Evolutionary conservation across 1,140 invertebrate species (phyloP), one percentile per base, ranked within the genome.

Genomic region (Lerema accius): DNA sequence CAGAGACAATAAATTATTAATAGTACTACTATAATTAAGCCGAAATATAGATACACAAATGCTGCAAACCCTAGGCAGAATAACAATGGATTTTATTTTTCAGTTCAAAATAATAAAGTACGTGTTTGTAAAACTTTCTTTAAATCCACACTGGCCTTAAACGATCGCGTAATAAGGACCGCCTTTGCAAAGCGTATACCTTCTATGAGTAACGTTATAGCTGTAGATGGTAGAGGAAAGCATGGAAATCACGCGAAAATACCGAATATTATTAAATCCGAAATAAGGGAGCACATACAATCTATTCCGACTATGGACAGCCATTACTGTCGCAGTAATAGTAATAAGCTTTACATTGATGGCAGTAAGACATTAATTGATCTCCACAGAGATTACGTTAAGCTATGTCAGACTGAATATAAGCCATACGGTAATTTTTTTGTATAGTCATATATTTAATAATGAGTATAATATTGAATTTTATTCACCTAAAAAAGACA

Each of bases 281-380:
- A 13, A 10, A 64, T 48, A 9, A 46, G 37, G 26, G 43, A 65
- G 10, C 61, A 65, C 51, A 76, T 73, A 26, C 58, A 74, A 58
- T 14, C 43, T 58, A 62, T 68, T 48, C 59, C 61, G 37, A 51
- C 40, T 63, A 46, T 78, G 61, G 63, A 69, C 67, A 53, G 56
- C 7, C 65, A 80, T 53, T 80, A 79, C 19, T 23, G 19, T 23
- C 19, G 19, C 19, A 23, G 5, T 23, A 23, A 23, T 48, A 48
- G 13, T 16, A 46, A 46, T 46, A 46, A 46, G 15, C 43, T 46
- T 46, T 46, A 46, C 16, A 23, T 46, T 46, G 15, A 46, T 19
- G 43, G 43, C 15, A 46, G 43, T 46, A 46, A 46, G 19, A 46
- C 43, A 19, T 46, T 46, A 19, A 46, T 16, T 46, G 43, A 46